Evolutionary conservation across 1,140 invertebrate species (phyloP).

Genomic region (Drosophila bocki): DNA sequence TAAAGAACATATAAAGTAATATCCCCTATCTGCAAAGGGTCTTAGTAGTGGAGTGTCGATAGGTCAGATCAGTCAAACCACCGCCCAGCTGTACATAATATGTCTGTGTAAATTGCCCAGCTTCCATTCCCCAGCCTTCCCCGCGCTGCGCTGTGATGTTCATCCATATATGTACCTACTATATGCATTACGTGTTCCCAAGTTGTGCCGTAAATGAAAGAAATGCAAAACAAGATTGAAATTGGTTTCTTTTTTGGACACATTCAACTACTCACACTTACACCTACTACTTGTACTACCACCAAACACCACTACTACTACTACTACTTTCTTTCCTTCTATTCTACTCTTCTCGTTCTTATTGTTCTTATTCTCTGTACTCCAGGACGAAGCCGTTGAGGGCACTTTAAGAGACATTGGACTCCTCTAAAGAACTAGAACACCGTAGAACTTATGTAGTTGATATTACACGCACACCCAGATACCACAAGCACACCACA

Average conservation of each 20-base stretch:
- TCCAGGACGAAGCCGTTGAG: conserved; percentile 93
- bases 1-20: conserved; percentile 29
- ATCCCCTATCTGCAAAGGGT: conserved; percentile 31
- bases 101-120: conserved; percentile 47
- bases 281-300: conserved; percentile 35
- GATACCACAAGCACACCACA: conserved; percentile 28
- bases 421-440: conserved; percentile 88
- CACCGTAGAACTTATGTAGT: conserved; percentile 67
- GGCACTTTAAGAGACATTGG: conserved; percentile 93
- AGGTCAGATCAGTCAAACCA: conserved; percentile 51
- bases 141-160: conserved; percentile 52
- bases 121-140: conserved; percentile 43
- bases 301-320: conserved; percentile 18
- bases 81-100: conserved; percentile 51
- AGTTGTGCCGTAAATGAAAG: conserved; percentile 42
- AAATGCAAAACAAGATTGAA: conserved; percentile 18
- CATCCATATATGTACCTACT: conserved; percentile 37
- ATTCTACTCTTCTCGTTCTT: conserved; percentile 81
- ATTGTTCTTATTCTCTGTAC: conserved; percentile 85
- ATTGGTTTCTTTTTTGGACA: conserved; percentile 40
- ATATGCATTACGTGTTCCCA: conserved; percentile 45
- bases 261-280: conserved; percentile 28
- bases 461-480: conserved; percentile 62
- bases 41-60: conserved; percentile 55
- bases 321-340: conserved; percentile 56